Conservation (phyloP, 1,140 invertebrate genomes). For the Dendroctonus valens region DNA sequence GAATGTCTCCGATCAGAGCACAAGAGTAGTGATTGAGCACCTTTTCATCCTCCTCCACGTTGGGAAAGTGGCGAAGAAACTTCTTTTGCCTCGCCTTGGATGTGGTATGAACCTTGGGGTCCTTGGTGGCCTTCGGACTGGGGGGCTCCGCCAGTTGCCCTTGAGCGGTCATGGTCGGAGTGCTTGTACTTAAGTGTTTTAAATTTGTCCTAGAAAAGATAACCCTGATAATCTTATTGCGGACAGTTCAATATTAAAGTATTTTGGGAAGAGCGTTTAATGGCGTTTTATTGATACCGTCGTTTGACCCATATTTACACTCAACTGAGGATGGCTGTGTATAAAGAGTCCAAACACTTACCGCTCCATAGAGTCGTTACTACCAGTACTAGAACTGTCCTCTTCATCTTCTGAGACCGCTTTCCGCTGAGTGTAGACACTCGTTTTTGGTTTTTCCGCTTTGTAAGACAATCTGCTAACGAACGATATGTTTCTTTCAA, state of each 20-base stretch:
- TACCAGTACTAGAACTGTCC: conserved; percentile 16
- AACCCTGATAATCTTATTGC: too few relatives aligned
- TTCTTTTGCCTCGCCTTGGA: conserved; percentile 71
- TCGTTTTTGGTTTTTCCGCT: neutral
- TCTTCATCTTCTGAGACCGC: conserved; percentile 11
- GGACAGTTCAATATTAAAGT: too few relatives aligned
- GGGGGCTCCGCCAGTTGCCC: conserved; percentile 46
- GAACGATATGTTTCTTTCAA: conserved; percentile 7
- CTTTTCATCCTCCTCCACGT: conserved; percentile 71
- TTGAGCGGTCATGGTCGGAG: conserved; percentile 51
- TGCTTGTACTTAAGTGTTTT: conserved; percentile 52
- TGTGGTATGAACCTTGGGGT: conserved; percentile 57
- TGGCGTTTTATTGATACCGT: neutral
- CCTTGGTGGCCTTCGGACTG: conserved; percentile 49
- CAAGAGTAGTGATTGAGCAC: conserved; percentile 89
- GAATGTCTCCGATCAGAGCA: conserved; percentile 84
- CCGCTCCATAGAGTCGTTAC: conserved; percentile 14
- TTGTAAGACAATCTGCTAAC: neutral
- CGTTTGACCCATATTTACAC: neutral
- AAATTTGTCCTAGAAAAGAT: conserved; percentile 37
- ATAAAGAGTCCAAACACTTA: conserved; percentile 5
- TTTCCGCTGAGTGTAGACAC: neutral
- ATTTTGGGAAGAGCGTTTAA: too few relatives aligned
- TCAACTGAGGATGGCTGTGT: too few relatives aligned
- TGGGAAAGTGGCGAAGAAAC: conserved; percentile 70